phyloP scores from a whole-genome alignment of 1,140 invertebrate species.

The Atopsyche davidsoni region DNA sequence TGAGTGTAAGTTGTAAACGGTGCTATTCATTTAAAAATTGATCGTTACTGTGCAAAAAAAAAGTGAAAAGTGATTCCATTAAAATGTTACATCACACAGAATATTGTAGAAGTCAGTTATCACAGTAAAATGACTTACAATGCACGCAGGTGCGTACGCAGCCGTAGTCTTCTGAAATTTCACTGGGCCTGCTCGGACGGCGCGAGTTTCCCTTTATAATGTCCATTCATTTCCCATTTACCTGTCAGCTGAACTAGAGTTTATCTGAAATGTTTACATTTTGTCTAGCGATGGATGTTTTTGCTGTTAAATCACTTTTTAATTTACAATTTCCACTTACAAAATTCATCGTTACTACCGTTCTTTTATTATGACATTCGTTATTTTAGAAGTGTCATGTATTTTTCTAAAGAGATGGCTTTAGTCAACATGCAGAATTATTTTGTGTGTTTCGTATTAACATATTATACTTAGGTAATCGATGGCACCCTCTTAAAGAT shows the following conservation, averaged over 20 bases:
- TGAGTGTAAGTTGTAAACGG: slow-evolving; percentile 40
- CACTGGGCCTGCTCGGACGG: slow-evolving; percentile 72
- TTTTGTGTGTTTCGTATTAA: too few relatives aligned
- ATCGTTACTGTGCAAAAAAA: slow-evolving; percentile 40
- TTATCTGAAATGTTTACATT: slow-evolving; percentile 36
- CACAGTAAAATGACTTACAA: slow-evolving; percentile 49
- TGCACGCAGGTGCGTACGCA: slow-evolving; percentile 88
- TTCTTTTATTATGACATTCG: slow-evolving; percentile 7
- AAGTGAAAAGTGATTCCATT: slow-evolving; percentile 42
- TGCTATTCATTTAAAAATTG: slow-evolving; percentile 41
- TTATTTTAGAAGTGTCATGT: slow-evolving; percentile 7
- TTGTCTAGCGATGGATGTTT: not conserved
- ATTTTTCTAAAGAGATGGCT: slow-evolving; percentile 1
- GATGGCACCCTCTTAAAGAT: too few relatives aligned
- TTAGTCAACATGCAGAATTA: too few relatives aligned
- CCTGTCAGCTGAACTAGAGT: slow-evolving; percentile 49
- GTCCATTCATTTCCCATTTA: slow-evolving; percentile 49
- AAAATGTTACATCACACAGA: slow-evolving; percentile 46
- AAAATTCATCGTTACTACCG: not conserved
- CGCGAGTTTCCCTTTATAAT: slow-evolving; percentile 48
- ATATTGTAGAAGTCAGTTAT: slow-evolving; percentile 39
- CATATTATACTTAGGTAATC: too few relatives aligned
- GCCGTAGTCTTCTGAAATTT: slow-evolving; percentile 72
- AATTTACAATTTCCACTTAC: not conserved
- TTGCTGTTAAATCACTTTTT: not conserved